Conservation (phyloP, 2,888 invertebrate species). For the Spatulosminthurus flaviceps region DNA sequence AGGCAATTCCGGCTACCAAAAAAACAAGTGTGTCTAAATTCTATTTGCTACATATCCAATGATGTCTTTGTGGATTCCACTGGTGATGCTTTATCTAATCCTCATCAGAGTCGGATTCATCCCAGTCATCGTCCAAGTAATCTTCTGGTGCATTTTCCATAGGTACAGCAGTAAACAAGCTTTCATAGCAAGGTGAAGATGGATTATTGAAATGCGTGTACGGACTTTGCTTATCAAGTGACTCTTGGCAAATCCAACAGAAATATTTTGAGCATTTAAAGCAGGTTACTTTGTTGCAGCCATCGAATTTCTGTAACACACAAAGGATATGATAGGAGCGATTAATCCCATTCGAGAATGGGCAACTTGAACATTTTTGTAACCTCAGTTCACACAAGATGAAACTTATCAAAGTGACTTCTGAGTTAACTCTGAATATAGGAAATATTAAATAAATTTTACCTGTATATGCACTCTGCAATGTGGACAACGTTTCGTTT, state of each 20-base stretch:
- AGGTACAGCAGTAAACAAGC: conserved; percentile 68
- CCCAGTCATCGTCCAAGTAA: conserved; percentile 51
- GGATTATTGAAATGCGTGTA: conserved; percentile 70
- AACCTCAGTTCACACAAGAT: too few relatives aligned
- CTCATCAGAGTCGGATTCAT: conserved; percentile 57
- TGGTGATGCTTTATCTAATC: conserved; percentile 43
- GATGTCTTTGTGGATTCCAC: conserved; percentile 44
- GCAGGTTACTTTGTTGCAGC: conserved; percentile 77
- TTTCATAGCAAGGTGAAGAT: conserved; percentile 68
- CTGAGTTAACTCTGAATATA: background rate
- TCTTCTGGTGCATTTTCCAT: conserved; percentile 65
- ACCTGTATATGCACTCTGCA: conserved; percentile 72
- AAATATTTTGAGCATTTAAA: conserved; percentile 72
- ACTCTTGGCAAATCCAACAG: conserved; percentile 72
- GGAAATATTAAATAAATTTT: conserved; percentile 47
- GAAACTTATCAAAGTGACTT: too few relatives aligned
- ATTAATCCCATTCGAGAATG: too few relatives aligned
- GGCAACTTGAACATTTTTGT: too few relatives aligned
- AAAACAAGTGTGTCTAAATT: too few relatives aligned
- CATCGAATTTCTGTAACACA: conserved; percentile 71
- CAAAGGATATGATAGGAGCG: conserved; percentile 18
- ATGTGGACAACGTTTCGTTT: conserved; percentile 72
- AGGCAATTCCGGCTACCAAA: too few relatives aligned
- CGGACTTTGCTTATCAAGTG: conserved; percentile 69
- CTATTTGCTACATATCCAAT: too few relatives aligned